Evolutionary conservation across 2,797 vertebrate species (phyloP).

Genomic region (Eurystomus glaucurus): DNA sequence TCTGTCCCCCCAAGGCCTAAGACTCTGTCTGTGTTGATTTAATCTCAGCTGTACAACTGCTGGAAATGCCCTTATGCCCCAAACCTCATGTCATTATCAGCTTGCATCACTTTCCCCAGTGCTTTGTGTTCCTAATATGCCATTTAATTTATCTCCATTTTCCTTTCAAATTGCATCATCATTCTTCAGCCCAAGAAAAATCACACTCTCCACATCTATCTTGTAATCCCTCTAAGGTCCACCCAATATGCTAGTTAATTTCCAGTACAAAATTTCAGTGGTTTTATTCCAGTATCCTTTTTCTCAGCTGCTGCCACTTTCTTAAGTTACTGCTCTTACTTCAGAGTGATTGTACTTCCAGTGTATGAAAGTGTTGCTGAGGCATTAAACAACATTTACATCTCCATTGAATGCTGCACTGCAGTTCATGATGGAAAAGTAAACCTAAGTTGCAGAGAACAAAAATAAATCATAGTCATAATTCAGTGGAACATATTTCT

Average conservation of each 20-base stretch:
- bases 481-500: background rate
- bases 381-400: background rate
- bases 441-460: background rate
- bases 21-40: background rate
- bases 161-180: background rate
- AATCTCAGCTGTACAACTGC: background rate
- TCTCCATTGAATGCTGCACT: background rate
- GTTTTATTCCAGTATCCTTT: background rate
- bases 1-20: background rate
- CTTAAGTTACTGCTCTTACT: background rate
- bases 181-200: background rate
- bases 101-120: background rate
- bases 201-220: background rate
- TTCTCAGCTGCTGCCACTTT: background rate
- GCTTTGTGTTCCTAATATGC: background rate
- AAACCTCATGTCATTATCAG: rapidly evolving
- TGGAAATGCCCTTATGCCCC: background rate
- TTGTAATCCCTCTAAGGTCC: background rate
- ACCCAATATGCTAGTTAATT: background rate
- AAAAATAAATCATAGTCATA: background rate
- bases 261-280: background rate
- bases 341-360: background rate
- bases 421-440: background rate
- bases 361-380: background rate
- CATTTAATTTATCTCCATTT: background rate